Conservation (phyloP, 2,888 invertebrate genomes). For the Drosophila peninsularis region DNA sequence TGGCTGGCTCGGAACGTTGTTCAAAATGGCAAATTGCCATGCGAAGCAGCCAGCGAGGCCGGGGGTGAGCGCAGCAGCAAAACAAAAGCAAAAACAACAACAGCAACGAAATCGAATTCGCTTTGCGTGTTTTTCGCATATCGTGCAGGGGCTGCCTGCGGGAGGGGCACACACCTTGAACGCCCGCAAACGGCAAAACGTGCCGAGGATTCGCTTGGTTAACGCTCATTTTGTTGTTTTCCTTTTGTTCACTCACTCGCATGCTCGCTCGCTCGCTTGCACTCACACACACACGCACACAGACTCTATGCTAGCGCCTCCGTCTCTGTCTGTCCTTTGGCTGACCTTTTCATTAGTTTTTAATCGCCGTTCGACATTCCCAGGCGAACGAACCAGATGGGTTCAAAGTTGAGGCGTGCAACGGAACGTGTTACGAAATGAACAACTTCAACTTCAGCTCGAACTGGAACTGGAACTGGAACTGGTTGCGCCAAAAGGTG, state of each 20-base stretch:
- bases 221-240: constrained; percentile 75
- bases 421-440: constrained; percentile 34
- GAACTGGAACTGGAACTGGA: neutral
- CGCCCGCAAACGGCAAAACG: constrained; percentile 67
- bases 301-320: neutral
- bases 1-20: constrained; percentile 66
- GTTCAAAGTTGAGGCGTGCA: constrained; percentile 70
- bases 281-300: neutral
- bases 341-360: constrained; percentile 75
- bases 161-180: constrained; percentile 54
- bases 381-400: constrained; percentile 26
- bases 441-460: neutral
- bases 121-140: constrained; percentile 75
- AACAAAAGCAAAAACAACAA: constrained; percentile 28
- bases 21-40: constrained; percentile 83
- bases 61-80: constrained; percentile 9
- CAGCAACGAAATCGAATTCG: constrained; percentile 68
- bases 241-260: constrained; percentile 22
- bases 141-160: constrained; percentile 24
- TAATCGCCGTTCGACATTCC: constrained; percentile 60
- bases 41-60: constrained; percentile 39
- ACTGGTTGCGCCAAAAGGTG: constrained; percentile 7
- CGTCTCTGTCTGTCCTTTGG: constrained; percentile 18
- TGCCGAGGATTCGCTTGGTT: constrained; percentile 80
- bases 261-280: constrained; percentile 4